These are phyloP conservation scores for Glossosoma conforme DNA, from an alignment of 1,140 invertebrate genomes.

Conservation along the genomic window DNA sequence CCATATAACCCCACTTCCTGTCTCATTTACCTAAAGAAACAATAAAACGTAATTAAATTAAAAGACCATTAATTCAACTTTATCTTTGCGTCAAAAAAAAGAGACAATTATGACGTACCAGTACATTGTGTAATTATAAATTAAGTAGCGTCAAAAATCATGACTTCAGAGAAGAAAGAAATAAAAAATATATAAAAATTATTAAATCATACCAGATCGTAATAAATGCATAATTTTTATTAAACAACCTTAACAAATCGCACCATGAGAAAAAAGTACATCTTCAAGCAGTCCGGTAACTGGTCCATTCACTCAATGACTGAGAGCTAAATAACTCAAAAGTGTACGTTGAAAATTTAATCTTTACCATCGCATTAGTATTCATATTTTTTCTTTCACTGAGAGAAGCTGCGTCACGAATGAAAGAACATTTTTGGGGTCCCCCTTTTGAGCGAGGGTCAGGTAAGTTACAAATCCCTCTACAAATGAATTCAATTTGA, in stretches of 20 bases:
- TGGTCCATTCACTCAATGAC: neutral
- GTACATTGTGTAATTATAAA: no score
- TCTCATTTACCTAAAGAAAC: no score
- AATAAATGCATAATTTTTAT: conserved; percentile 1
- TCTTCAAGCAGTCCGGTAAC: neutral
- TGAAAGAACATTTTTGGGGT: conserved; percentile 16
- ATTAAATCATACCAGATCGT: neutral
- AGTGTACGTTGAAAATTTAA: conserved; percentile 11
- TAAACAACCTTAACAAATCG: neutral
- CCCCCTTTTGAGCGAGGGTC: conserved; percentile 17
- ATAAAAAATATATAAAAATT: no score
- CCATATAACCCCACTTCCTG: no score
- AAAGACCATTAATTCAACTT: no score
- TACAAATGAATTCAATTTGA: conserved; percentile 20
- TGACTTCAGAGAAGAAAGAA: no score
- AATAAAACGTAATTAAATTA: no score
- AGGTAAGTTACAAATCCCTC: conserved; percentile 21
- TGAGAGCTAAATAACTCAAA: conserved; percentile 11
- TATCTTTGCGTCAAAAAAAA: no score
- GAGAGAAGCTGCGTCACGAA: conserved; percentile 11
- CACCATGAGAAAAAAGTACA: conserved; percentile 9
- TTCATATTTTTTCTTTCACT: conserved; percentile 14
- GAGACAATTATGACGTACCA: no score
- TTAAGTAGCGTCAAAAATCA: no score
- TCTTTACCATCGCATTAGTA: conserved; percentile 7